Evolutionary conservation across 2,113 vertebrate genomes (phyloP).

Genomic region (Motacilla alba): DNA sequence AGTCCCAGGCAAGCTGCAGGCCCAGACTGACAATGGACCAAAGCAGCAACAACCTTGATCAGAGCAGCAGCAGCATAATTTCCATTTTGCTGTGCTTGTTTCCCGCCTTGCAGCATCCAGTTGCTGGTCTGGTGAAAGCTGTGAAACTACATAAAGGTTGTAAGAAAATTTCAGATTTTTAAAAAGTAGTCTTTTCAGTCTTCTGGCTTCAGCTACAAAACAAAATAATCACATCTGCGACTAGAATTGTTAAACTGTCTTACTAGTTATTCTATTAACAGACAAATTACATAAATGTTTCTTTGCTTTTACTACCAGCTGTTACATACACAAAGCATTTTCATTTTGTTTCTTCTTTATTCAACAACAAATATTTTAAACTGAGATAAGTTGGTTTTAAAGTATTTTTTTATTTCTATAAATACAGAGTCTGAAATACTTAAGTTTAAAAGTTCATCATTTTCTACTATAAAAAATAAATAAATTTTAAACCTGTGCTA

Average conservation of each 20-base stretch:
- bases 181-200: neutral
- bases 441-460: neutral
- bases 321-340: neutral
- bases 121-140: neutral
- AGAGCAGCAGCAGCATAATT: neutral
- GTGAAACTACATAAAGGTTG: neutral
- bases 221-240: neutral
- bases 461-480: neutral
- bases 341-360: neutral
- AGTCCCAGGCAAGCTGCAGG: neutral
- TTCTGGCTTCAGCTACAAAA: neutral
- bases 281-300: neutral
- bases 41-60: neutral
- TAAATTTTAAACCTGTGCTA: neutral
- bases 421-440: neutral
- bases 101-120: neutral
- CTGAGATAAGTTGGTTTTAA: neutral
- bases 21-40: neutral
- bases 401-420: neutral
- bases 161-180: neutral
- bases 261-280: neutral
- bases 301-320: neutral
- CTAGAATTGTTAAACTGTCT: neutral
- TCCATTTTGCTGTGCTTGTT: neutral
- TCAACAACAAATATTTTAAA: neutral